Conservation (phyloP, 2,888 invertebrate species). For the Melanostoma mellinum region DNA sequence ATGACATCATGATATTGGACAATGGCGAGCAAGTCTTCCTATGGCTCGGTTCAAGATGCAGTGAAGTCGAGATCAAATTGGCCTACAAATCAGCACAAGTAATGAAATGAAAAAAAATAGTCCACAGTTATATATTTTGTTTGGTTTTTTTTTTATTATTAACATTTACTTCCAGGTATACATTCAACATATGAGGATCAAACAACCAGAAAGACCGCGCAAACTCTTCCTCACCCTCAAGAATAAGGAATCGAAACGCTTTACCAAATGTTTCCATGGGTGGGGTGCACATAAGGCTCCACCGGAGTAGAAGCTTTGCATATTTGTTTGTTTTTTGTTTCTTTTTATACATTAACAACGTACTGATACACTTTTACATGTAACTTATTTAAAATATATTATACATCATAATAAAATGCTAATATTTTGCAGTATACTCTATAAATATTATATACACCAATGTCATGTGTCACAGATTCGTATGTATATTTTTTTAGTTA, state of each 20-base stretch:
- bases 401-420: conserved; percentile 60
- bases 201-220: conserved; percentile 94
- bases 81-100: conserved; percentile 99
- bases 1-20: conserved; percentile 99
- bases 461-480: conserved; percentile 53
- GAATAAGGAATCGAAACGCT: conserved; percentile 96
- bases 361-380: conserved; percentile 61
- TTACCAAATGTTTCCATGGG: conserved; percentile 99
- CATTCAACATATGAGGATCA: conserved; percentile 97
- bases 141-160: conserved; percentile 69
- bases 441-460: conserved; percentile 30
- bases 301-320: conserved; percentile 73
- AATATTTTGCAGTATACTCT: conserved; percentile 44
- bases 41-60: conserved; percentile 98
- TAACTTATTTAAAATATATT: conserved; percentile 62
- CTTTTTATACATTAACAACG: conserved; percentile 39
- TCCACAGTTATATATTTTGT: conserved; percentile 7
- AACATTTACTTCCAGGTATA: conserved; percentile 88
- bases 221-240: conserved; percentile 97
- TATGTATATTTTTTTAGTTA: conserved; percentile 41
- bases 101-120: conserved; percentile 68
- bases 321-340: conserved; percentile 21
- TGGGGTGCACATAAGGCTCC: conserved; percentile 93
- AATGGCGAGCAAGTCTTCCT: conserved; percentile 98
- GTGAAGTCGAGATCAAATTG: conserved; percentile 99